A percentile compares a stretch with the other conserved stretches of the same genome.
Conservation (phyloP, 2,113 vertebrate species). For the Salvelinus sp. region DNA sequence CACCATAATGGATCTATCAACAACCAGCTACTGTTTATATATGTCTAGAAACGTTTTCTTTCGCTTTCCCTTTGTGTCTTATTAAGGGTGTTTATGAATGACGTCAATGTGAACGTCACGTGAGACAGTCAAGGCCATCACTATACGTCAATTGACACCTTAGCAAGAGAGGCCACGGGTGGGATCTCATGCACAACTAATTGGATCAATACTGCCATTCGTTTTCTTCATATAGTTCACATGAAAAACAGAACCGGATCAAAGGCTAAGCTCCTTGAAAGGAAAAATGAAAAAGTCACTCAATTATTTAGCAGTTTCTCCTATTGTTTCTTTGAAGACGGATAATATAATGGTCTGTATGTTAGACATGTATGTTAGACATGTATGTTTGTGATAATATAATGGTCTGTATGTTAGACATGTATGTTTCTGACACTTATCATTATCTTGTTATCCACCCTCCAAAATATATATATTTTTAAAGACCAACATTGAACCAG, state of each 20-base stretch:
- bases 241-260: conserved; percentile 1
- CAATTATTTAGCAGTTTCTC: conserved; percentile 36
- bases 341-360: conserved; percentile 25
- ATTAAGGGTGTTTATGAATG: no score
- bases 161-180: no score
- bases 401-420: no score
- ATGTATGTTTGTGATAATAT: neutral
- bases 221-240: conserved; percentile 5
- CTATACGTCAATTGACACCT: no score
- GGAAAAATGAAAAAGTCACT: conserved; percentile 19
- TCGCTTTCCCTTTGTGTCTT: no score
- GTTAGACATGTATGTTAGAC: neutral
- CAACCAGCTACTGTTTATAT: no score
- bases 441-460: neutral
- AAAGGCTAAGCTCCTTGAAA: conserved; percentile 11
- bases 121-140: no score
- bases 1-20: neutral
- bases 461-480: neutral
- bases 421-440: neutral
- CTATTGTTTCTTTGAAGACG: conserved; percentile 26
- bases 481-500: neutral
- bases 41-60: no score
- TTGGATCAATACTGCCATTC: conserved; percentile 1
- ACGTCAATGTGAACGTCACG: no score
- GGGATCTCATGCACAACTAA: neutral